Evolutionary conservation across 2,888 invertebrate genomes (phyloP), one percentile per base, ranked within the genome.

Genomic region (Sarcophaga rosellei): DNA sequence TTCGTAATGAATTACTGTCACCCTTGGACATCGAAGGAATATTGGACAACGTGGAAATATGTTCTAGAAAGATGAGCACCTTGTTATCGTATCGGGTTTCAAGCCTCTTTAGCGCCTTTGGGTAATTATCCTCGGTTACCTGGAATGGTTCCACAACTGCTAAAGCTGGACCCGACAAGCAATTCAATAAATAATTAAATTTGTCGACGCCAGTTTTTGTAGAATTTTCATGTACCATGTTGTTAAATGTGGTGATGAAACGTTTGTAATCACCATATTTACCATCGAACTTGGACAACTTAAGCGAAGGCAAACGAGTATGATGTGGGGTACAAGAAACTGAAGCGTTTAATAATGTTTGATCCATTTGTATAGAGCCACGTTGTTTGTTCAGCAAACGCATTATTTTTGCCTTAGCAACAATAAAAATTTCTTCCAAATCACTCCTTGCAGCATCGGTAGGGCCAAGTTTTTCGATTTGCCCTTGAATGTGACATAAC

Each of bases 401-500:
- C 53, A 3, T 44, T 66, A n/a, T 75, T n/a, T n/a, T n/a, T n/a
- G n/a, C n/a, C n/a, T n/a, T n/a, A n/a, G n/a, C n/a, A n/a, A n/a
- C n/a, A n/a, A n/a, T n/a, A n/a, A n/a, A n/a, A n/a, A n/a, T n/a
- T n/a, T n/a, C n/a, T n/a, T n/a, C n/a, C n/a, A n/a, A n/a, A n/a
- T n/a, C n/a, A n/a, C n/a, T n/a, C n/a, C n/a, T n/a, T n/a, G n/a
- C n/a, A n/a, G n/a, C n/a, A n/a, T n/a, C n/a, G n/a, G n/a, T n/a
- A n/a, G n/a, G n/a, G n/a, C n/a, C n/a, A n/a, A n/a, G n/a, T n/a
- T n/a, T n/a, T n/a, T 86, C 77, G 25, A 81, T 86, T 84, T 86
- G 72, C 1, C 59, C 63, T 53, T 86, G 86, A n/a, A 83, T 61
- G 59, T 83, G 68, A 45, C 76, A 57, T 15, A 83, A 21, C 23